phyloP scores from a whole-genome alignment of 2,113 vertebrate genomes.

The Poecilia latipinna region DNA sequence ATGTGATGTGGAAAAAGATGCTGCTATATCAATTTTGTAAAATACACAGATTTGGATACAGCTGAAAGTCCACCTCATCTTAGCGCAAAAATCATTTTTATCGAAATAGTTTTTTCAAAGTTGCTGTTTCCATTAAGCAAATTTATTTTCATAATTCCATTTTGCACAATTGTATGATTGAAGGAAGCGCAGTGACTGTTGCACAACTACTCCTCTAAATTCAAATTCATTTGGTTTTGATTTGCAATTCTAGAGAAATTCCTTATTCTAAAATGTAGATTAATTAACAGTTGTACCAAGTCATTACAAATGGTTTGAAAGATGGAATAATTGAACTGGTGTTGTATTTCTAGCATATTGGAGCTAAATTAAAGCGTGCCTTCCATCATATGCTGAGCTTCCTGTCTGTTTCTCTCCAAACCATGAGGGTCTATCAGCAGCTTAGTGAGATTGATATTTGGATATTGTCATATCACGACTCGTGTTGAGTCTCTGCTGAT shows the following conservation, averaged over 20 bases:
- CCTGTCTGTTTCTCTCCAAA: constrained; percentile 38
- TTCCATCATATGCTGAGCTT: constrained; percentile 33
- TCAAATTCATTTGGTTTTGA: not conserved
- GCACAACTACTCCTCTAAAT: not conserved
- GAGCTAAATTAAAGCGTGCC: no score
- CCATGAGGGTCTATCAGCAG: constrained; percentile 31
- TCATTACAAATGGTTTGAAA: not conserved
- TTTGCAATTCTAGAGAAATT: not conserved
- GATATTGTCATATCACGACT: constrained; percentile 54
- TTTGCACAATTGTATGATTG: no score
- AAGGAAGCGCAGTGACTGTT: not conserved
- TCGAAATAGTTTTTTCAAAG: no score
- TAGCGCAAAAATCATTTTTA: fast-evolving
- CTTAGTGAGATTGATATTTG: constrained; percentile 36
- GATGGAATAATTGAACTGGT: not conserved
- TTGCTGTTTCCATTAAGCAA: no score
- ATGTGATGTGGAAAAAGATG: no score
- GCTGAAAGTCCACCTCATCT: no score
- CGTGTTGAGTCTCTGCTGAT: constrained; percentile 27
- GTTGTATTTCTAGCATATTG: no score
- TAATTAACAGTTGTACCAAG: no score
- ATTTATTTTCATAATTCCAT: no score
- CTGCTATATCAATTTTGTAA: no score
- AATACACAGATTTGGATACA: no score
- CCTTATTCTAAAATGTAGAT: not conserved